Evolutionary conservation across 1,140 invertebrate genomes (phyloP).

Genomic region (Drosophila melanica): DNA sequence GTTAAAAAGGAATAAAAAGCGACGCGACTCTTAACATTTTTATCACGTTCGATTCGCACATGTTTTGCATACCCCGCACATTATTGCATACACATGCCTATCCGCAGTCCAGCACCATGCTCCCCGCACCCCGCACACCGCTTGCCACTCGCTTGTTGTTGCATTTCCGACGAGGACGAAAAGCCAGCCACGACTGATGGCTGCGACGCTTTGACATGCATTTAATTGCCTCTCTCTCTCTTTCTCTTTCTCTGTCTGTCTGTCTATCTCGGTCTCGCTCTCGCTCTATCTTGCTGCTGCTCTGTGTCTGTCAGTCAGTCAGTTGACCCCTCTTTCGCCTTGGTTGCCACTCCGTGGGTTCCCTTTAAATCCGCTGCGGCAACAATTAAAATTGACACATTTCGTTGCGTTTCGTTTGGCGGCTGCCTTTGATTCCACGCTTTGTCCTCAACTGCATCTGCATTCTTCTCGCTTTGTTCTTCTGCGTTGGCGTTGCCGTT

Average conservation of each 20-base stretch:
- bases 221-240: constrained; percentile 76
- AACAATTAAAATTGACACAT: constrained; percentile 83
- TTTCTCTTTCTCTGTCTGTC: not conserved
- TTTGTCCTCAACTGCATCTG: constrained; percentile 53
- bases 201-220: constrained; percentile 83
- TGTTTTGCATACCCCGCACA: constrained; percentile 77
- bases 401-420: constrained; percentile 71
- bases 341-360: not conserved
- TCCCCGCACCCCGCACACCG: constrained; percentile 4
- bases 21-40: constrained; percentile 74
- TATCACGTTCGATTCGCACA: constrained; percentile 83
- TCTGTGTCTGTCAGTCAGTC: constrained; percentile 17
- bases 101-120: constrained; percentile 22
- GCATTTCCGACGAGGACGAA: constrained; percentile 44
- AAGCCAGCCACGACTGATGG: constrained; percentile 49
- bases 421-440: constrained; percentile 53
- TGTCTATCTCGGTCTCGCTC: constrained; percentile 2
- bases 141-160: constrained; percentile 18
- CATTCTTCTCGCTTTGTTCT: constrained; percentile 56
- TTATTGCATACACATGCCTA: constrained; percentile 33
- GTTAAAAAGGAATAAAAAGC: not conserved
- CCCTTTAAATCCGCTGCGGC: constrained; percentile 75
- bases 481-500: constrained; percentile 66
- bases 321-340: constrained; percentile 28
- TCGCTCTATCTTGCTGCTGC: not conserved